Conservation (phyloP, 2,113 vertebrate species). For the Trichechus manatus region DNA sequence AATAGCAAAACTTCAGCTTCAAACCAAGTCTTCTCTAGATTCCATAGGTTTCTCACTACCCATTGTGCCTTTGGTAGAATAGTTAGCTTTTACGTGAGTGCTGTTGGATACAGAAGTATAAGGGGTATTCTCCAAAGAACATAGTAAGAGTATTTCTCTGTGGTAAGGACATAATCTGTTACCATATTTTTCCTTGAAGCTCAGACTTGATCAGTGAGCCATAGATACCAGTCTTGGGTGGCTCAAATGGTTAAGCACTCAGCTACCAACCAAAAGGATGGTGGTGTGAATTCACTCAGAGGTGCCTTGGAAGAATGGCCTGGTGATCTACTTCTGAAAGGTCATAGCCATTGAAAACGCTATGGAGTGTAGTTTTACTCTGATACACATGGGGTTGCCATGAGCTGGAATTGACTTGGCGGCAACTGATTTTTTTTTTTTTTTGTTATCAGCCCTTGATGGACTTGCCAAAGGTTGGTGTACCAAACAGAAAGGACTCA, state of each 20-base stretch:
- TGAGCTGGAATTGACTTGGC: no score
- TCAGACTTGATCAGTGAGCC: not conserved
- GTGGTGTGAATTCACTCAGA: not conserved
- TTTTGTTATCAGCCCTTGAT: not conserved
- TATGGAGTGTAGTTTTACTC: not conserved
- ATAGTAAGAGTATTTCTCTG: not conserved
- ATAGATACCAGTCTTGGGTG: not conserved
- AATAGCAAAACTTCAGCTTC: not conserved
- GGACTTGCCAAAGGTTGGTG: not conserved
- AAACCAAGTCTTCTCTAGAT: not conserved
- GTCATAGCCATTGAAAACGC: not conserved
- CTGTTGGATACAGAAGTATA: not conserved
- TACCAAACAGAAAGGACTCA: not conserved
- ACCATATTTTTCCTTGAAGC: not conserved
- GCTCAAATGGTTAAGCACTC: not conserved
- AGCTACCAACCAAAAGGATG: not conserved
- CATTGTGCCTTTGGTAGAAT: not conserved
- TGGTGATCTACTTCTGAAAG: not conserved
- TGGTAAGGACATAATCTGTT: not conserved
- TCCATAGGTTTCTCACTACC: not conserved
- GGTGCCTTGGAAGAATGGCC: not conserved
- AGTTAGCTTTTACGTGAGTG: not conserved
- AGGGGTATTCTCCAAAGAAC: not conserved
- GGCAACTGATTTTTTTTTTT: no score
- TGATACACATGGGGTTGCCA: not conserved